Conservation (phyloP, 2,113 vertebrate genomes). For the Otis tarda region DNA sequence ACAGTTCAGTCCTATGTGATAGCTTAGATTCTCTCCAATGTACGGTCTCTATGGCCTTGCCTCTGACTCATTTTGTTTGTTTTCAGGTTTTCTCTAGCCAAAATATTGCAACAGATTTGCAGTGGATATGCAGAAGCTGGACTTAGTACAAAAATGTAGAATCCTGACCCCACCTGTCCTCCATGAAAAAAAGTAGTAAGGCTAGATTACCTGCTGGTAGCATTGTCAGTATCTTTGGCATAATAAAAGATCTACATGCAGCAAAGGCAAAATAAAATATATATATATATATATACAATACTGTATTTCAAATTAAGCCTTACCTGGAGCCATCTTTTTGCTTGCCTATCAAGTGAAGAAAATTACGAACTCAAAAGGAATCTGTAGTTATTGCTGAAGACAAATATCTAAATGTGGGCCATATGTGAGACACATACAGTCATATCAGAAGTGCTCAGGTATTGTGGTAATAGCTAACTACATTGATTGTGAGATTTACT, state of each 20-base stretch:
- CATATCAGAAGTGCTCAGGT: not conserved
- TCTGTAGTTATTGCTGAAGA: not conserved
- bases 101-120: not conserved
- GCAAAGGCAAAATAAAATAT: not conserved
- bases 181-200: not conserved
- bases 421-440: not conserved
- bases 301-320: not conserved
- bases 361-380: not conserved
- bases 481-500: not conserved
- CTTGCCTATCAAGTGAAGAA: not conserved
- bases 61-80: not conserved
- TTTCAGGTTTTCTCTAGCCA: not conserved
- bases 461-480: not conserved
- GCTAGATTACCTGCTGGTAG: not conserved
- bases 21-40: not conserved
- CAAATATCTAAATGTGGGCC: not conserved
- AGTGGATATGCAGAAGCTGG: not conserved
- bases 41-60: not conserved
- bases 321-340: not conserved
- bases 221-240: not conserved
- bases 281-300: not conserved
- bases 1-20: not conserved
- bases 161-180: accelerated
- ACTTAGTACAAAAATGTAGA: not conserved
- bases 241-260: not conserved